Evolutionary conservation across 2,888 invertebrate species (phyloP).

Genomic region (Allophyes oxyacanthae): DNA sequence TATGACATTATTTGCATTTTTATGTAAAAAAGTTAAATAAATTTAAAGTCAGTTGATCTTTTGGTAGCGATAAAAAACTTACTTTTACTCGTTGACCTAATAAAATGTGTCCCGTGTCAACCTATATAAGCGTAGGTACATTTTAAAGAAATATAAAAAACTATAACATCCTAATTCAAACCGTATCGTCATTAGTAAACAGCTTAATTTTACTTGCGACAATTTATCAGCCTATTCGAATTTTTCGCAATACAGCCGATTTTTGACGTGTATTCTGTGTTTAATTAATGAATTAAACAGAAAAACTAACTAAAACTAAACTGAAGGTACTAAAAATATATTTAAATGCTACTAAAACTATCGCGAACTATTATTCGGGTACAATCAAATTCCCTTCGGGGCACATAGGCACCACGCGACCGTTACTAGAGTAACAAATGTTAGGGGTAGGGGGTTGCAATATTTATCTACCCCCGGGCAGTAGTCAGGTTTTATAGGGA

Average conservation of each 20-base stretch:
- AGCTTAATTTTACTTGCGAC: too few species aligned
- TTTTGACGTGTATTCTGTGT: too few species aligned
- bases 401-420: constrained; percentile 46
- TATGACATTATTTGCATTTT: neutral
- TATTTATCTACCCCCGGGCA: constrained; percentile 78
- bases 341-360: neutral
- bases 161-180: too few species aligned
- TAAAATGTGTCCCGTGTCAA: too few species aligned
- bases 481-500: constrained; percentile 84
- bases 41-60: neutral
- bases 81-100: neutral
- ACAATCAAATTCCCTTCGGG: constrained; percentile 66
- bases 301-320: too few species aligned
- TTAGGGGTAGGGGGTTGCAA: constrained; percentile 65
- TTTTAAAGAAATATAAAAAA: too few species aligned
- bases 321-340: too few species aligned
- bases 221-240: too few species aligned
- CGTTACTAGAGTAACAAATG: constrained; percentile 63
- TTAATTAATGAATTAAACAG: too few species aligned
- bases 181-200: too few species aligned
- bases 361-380: constrained; percentile 25
- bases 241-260: too few species aligned
- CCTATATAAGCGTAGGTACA: too few species aligned
- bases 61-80: neutral
- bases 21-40: neutral